Base-by-base conservation (phyloP, 1,140 invertebrate species). In the Adoxophyes honmai region DNA sequence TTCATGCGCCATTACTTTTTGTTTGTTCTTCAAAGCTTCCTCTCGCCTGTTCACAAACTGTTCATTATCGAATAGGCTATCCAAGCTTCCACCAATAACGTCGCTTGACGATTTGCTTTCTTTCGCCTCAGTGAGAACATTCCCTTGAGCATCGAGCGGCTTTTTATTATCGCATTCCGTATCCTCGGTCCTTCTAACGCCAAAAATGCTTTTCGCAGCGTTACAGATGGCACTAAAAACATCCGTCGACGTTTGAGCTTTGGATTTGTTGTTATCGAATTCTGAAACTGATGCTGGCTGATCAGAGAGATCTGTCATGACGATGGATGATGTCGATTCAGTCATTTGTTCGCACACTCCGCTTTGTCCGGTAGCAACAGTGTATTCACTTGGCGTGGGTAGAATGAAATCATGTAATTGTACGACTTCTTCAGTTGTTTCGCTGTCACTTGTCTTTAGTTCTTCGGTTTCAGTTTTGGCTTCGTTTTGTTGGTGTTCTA, bases 1-100 rank as follows among this genome's bases (percentile, higher is more conserved):
- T 64, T 89, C 86, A 48, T 88, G 81, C 0, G 73, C 21, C 78
- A 89, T 78, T 0, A 88, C 81, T 59, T 86, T 89, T 34, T 80
- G 68, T 66, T 85, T 88, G 59, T 89, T 90, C 34, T 73, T 64
- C 0, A 82, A 37, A 4, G 87, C 87, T 60, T 87, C 81, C 48
- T 80, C 66, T 55, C 70, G 74, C 14, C 54, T 69, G 62, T 75
- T 74, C 6, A 78, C 55, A 57, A 75, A 86, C 59, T 69, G 62
- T 36, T 66, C 10, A 60, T 85, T 86, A 55, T 85, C 79, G 13
- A 64, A 66, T 0, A 28, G 54, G 1, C 67, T 39, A 18, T 83
- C 58, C 15, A 88, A 51, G 42, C 86, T 69, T 7, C 61, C 70
- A 5, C 86, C 86, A 6, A 87, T 84, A 34, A 86, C 77, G 15